These are phyloP conservation scores for Eciton burchellii DNA, from an alignment of 1,140 invertebrate genomes.

Conservation along the genomic window DNA sequence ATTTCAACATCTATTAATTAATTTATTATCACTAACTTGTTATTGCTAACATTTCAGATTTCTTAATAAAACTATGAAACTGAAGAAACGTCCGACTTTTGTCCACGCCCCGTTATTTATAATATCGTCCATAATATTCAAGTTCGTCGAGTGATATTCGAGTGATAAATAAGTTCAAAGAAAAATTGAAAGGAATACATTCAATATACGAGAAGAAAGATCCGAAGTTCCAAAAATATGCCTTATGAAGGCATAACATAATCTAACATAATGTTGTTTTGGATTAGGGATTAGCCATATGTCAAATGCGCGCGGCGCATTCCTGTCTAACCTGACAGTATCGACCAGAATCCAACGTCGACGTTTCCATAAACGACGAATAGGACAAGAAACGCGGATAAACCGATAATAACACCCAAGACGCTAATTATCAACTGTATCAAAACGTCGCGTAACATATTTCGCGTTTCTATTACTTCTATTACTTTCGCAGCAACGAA, in stretches of 20 bases:
- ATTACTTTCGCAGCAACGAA: too few species aligned
- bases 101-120: too few species aligned
- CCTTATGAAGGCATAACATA: conserved; percentile 4
- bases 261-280: not conserved
- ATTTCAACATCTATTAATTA: not conserved
- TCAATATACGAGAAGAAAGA: too few species aligned
- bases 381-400: conserved; percentile 68
- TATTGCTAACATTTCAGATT: too few species aligned
- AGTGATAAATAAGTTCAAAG: too few species aligned
- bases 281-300: not conserved
- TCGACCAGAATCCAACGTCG: conserved; percentile 73
- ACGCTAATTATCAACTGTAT: conserved; percentile 61
- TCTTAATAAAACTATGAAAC: too few species aligned
- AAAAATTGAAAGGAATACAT: too few species aligned
- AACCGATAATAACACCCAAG: conserved; percentile 63
- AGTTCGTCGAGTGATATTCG: too few species aligned
- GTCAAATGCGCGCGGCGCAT: not conserved
- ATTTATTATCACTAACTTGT: not conserved
- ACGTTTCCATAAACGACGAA: conserved; percentile 63
- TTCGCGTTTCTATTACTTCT: not conserved
- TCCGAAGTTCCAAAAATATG: too few species aligned
- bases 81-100: too few species aligned
- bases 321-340: conserved; percentile 72
- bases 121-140: too few species aligned
- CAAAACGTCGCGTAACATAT: conserved; percentile 34